phyloP scores from a whole-genome alignment of 2,888 invertebrate genomes.

The Drosophila dives region DNA sequence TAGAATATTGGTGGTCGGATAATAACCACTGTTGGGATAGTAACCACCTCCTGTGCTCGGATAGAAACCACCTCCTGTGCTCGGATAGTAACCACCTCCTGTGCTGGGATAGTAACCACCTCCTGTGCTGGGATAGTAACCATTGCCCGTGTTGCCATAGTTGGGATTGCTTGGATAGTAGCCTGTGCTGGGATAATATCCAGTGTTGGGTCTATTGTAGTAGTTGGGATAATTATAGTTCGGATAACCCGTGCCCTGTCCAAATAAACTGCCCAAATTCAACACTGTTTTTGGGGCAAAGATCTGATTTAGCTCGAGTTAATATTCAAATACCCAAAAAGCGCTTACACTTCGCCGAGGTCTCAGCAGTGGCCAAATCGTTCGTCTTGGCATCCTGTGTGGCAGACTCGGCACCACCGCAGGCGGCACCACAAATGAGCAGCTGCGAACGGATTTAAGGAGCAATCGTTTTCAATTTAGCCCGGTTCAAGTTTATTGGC shows the following conservation, averaged over 20 bases:
- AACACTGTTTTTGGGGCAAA: constrained; percentile 72
- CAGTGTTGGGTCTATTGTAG: constrained; percentile 41
- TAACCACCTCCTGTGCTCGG: constrained; percentile 31
- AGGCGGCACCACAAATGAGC: constrained; percentile 26
- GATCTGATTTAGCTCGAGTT: constrained; percentile 7
- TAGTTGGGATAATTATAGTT: constrained; percentile 62
- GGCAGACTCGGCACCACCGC: constrained; percentile 34
- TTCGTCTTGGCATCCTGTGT: constrained; percentile 29
- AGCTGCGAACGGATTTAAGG: constrained; percentile 35
- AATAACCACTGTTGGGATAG: constrained; percentile 57
- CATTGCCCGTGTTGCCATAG: constrained; percentile 26
- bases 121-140: constrained; percentile 1
- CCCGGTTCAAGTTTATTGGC: constrained; percentile 2
- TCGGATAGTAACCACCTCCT: constrained; percentile 41
- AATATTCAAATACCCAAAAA: background rate
- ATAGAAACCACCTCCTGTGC: constrained; percentile 40
- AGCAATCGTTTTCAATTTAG: constrained; percentile 1
- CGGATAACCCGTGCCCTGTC: constrained; percentile 59
- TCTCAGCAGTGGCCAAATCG: constrained; percentile 80
- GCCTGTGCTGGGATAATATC: constrained; percentile 1
- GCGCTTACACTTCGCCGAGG: constrained; percentile 82
- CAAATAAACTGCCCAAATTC: constrained; percentile 85
- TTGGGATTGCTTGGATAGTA: constrained; percentile 39
- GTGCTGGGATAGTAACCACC: constrained; percentile 47
- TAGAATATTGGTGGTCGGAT: constrained; percentile 82